Base-by-base conservation (phyloP, 2,113 vertebrate species). In the Nycticorax nycticorax region DNA sequence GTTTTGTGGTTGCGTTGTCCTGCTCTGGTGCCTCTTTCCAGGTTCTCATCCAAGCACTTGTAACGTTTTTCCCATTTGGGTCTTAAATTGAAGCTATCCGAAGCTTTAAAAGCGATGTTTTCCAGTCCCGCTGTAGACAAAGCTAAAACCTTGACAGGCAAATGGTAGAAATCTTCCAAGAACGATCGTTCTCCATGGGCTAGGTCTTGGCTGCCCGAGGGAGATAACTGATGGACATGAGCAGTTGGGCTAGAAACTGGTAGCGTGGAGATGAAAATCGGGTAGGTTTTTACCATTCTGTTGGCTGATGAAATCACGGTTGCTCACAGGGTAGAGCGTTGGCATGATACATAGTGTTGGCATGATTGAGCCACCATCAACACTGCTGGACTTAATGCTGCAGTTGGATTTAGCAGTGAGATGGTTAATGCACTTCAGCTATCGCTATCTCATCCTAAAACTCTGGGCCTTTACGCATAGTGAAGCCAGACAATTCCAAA, bases 181-280 rank as follows among this genome's bases (percentile, higher is more conserved):
- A 24, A 21, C 0, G 0, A 8, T 43, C 21, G 0, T 57, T 57
- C 8, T 84, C 45, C 8, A 1, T 1, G 52, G 41, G 60, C 30
- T 57, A 4, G 7, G 7, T 37, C 21, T 2, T 48, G 62, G 6
- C 35, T 71, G 37, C 43, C 5, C 56, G 48, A 55, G 18, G 24
- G 43, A 23, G 23, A 4, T 7, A 27, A 4, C 28, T 21, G 0
- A 33, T 1, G n/a, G n/a, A 5, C 28, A 3, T 18, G 5, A 57
- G 33, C 52, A 9, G 20, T 57, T 68, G 53, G 73, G 50, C 60
- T 57, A 17, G 53, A 27, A 67, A 5, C 15, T 32, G 47, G 10
- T 26, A 1, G 35, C 14, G 79, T 18, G n/a, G 18, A 26, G 55
- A 6, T 35, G 50, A 30, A 59, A 47, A 30, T 32, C 20, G 10